phyloP scores from a whole-genome alignment of 2,113 vertebrate genomes.

The Gila orcuttii region DNA sequence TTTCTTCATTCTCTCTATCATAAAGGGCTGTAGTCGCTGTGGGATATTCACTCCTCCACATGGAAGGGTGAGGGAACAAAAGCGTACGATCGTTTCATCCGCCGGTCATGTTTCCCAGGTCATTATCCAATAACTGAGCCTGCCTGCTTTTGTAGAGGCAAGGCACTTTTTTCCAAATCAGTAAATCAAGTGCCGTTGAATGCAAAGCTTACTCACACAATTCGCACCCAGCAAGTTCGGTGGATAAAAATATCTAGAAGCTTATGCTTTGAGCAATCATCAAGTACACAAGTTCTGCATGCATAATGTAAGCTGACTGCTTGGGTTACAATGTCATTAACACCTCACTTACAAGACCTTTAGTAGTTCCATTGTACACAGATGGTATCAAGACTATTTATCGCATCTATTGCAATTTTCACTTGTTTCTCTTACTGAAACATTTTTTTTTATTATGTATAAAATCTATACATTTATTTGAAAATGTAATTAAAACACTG shows the following conservation, averaged over 20 bases:
- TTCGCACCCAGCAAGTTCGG: background rate
- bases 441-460: no score
- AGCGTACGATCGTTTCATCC: slow-evolving; percentile 44
- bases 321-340: background rate
- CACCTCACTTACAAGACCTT: background rate
- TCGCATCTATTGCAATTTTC: background rate
- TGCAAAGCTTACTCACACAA: background rate
- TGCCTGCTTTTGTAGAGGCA: background rate
- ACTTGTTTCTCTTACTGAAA: background rate
- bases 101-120: slow-evolving; percentile 3
- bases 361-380: background rate
- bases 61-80: background rate
- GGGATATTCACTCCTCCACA: background rate
- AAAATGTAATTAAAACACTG: background rate
- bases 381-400: background rate
- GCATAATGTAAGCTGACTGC: background rate
- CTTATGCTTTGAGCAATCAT: background rate
- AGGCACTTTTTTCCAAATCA: background rate
- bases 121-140: slow-evolving; percentile 29
- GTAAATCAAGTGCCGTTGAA: background rate
- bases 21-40: slow-evolving; percentile 2
- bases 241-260: background rate
- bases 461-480: no score
- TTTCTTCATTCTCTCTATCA: slow-evolving; percentile 7
- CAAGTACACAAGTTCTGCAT: background rate